Evolutionary conservation across 2,888 invertebrate genomes (phyloP), one percentile per base, ranked within the genome.

Genomic region (Callosobruchus maculatus): DNA sequence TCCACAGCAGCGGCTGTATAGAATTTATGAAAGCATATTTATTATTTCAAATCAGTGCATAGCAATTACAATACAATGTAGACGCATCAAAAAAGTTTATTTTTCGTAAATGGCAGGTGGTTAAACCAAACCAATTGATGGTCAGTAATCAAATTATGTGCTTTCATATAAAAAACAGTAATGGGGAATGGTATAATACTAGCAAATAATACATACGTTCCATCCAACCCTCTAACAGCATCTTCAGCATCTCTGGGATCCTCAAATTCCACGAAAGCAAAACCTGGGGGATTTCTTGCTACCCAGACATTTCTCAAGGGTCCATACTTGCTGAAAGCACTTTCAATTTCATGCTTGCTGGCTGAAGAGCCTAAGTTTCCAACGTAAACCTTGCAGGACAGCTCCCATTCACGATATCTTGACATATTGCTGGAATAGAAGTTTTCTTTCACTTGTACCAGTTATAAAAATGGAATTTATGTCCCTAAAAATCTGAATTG

Each of bases 261-360:
- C 88, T 97, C 97, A 86, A 95, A 97, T 86, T 97, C 97, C 0
- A 97, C 96, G 88, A 97, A 97, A 7, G 97, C 97, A 88, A 97
- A 97, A 72, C 97, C 98, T 74, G 98, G 97, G 20, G 96, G 97
- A 87, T 98, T 97, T 80, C 97, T 90, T 0, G 98, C 98, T n/a
- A 98, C 97, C 98, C 98, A 98, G 70, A 98, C 97, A 88, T 96
- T 97, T 82, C 95, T 91, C 81, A 98, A 88, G 0, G 95, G 94
- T 18, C 98, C 98, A 85, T 97, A 98, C 83, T 96, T 94, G 75
- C 94, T 93, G 88, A 98, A 98, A 20, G 96, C 95, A 86, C 96
- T 95, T 88, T 98, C 97, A 74, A 97, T 89, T 87, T 97, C 97
- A 83, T 96, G 95, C 88, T 97, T 97, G 76, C 96, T 95, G 49